Evolutionary conservation across 2,113 vertebrate genomes (phyloP).

Genomic region (Callospermophilus lateralis): DNA sequence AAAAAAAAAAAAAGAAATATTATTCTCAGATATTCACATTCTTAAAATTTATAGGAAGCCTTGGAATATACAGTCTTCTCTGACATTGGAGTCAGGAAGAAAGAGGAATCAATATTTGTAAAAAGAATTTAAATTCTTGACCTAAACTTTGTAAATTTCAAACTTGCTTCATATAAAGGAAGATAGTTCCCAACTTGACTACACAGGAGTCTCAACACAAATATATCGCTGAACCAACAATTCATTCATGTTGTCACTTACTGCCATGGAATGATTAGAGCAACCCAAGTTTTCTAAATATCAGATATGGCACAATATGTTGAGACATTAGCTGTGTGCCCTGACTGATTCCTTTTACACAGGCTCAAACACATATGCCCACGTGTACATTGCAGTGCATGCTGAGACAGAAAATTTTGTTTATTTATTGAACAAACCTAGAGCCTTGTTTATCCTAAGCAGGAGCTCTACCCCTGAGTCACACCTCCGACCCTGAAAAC

Average conservation of each 20-base stretch:
- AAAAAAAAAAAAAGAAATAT: too few species aligned
- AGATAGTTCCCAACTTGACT: background rate
- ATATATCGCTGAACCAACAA: background rate
- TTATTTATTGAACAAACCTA: background rate
- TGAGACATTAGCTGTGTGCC: background rate
- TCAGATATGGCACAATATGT: background rate
- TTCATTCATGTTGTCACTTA: background rate
- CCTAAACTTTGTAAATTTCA: background rate
- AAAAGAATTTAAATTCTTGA: background rate
- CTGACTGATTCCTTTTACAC: background rate
- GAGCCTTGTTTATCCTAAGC: background rate
- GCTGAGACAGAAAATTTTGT: background rate
- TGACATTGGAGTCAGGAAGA: background rate
- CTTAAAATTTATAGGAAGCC: slow-evolving; percentile 7
- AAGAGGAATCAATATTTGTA: background rate
- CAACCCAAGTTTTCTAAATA: slow-evolving; percentile 16
- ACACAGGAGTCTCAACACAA: background rate
- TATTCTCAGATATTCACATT: background rate
- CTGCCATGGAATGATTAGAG: background rate
- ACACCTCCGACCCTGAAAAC: too few species aligned
- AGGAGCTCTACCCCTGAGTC: rapidly evolving
- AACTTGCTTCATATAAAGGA: background rate
- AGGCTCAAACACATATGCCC: background rate
- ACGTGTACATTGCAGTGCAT: background rate
- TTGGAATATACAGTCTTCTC: background rate